phyloP scores from a whole-genome alignment of 30 jellyfish, hydroid and myxozoan species.

The Aurelia sp. region DNA sequence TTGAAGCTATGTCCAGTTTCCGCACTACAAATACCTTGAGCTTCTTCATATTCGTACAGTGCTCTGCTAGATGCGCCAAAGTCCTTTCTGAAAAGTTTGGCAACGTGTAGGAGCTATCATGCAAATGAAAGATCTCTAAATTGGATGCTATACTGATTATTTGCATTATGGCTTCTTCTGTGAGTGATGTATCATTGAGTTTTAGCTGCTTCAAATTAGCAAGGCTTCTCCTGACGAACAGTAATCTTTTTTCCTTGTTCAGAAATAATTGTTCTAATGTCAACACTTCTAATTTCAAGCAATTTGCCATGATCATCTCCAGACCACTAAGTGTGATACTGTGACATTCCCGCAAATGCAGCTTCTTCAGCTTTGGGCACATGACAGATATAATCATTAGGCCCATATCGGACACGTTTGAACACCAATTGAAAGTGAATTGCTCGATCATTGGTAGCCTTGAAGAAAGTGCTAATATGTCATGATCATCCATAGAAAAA shows the following conservation, averaged over 20 bases:
- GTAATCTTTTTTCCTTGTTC: background rate
- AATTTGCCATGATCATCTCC: background rate
- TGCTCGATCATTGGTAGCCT: constrained; percentile 4
- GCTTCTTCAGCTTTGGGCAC: constrained; percentile 1
- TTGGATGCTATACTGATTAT: background rate
- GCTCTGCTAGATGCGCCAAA: background rate
- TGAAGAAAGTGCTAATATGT: background rate
- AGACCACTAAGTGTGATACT: background rate
- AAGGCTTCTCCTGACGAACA: background rate
- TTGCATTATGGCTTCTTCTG: constrained; percentile 1
- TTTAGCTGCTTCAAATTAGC: background rate
- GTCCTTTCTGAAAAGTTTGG: background rate
- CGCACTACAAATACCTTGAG: background rate
- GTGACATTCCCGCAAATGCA: constrained; percentile 30
- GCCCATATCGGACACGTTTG: background rate
- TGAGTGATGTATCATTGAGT: background rate
- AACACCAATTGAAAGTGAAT: constrained; percentile 19
- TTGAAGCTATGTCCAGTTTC: background rate
- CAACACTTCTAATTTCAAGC: background rate
- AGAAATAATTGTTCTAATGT: background rate
- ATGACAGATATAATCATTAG: background rate
- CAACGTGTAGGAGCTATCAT: background rate
- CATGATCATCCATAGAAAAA: background rate
- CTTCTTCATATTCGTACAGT: constrained; percentile 1
- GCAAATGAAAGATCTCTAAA: background rate